Evolutionary conservation across 2,888 invertebrate genomes (phyloP).

Genomic region (Proisotoma minuta): DNA sequence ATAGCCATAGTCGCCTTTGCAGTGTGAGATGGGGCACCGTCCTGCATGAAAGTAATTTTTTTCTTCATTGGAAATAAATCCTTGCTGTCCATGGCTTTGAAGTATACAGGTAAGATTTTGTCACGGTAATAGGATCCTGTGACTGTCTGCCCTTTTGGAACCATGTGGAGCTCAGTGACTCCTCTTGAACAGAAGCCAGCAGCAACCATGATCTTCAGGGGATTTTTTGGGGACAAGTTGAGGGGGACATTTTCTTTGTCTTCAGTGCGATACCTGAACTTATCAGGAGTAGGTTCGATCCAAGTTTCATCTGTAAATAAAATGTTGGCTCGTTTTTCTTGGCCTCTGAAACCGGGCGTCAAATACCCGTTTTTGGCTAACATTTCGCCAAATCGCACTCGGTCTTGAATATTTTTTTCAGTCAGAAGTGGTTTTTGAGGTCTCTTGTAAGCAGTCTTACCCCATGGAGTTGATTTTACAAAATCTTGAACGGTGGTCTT

Average conservation of each 20-base stretch:
- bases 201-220: not conserved
- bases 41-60: constrained; percentile 3
- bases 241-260: not conserved
- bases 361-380: not conserved
- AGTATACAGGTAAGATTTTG: not conserved
- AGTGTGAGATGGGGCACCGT: not conserved
- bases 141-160: not conserved
- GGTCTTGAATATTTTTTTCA: not conserved
- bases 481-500: not conserved
- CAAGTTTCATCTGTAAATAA: not conserved
- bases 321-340: not conserved
- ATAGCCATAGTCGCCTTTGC: not conserved
- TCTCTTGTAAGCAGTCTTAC: not conserved
- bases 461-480: not conserved
- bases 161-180: not conserved
- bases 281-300: not conserved
- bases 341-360: not conserved
- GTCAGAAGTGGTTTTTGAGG: not conserved
- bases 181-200: not conserved
- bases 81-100: not conserved
- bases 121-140: not conserved
- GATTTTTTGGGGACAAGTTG: not conserved
- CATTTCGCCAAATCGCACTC: not conserved
- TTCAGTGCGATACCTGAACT: not conserved
- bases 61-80: not conserved